Base-by-base conservation (phyloP, 2,888 invertebrate species). In the Ischnus inquisitorius region DNA sequence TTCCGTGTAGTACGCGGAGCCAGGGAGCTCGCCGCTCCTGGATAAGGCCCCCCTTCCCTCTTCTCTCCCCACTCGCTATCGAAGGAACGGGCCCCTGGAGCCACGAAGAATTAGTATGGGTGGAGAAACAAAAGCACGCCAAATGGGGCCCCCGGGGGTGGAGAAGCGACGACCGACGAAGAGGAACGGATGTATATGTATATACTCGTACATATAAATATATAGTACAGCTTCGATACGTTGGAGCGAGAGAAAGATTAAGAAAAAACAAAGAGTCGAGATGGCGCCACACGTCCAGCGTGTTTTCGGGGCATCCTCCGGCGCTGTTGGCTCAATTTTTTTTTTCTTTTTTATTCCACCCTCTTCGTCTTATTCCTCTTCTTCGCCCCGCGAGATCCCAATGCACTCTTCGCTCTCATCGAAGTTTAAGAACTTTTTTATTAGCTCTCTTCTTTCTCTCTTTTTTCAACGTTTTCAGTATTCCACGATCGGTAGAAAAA, bases 211-310 rank as follows among this genome's bases (percentile, higher is more conserved):
- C 71, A 77, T 77, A 77, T 83, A 77, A 79, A 77, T 51, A 43
- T 60, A 65, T 16, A 43, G 74, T 79, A 74, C 72, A 68, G 57
- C 57, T 68, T 68, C 60, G 14, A 46, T 43, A 54, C 41, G 57
- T 39, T 60, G 51, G 83, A 84, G 85, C 81, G 87, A 89, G 85
- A 89, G 85, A 88, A 89, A 87, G 88, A 88, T 90, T 90, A 90
- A 89, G 88, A 91, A 91, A 89, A 90, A 91, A 91, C 90, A 91
- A 91, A 88, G 90, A 91, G 90, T 90, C 89, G 92, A 91, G 91
- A 91, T 93, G 92, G 93, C 92, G 93, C 93, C 93, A 92, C 93
- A 92, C 93, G 92, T 93, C 90, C 91, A 91, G 90, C 92, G 92
- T 93, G 92, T 92, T 92, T 91, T 92, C 91, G 90, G 90, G 91